A percentile compares a stretch with the other conserved stretches of the same genome.
phyloP scores from a whole-genome alignment of 2,888 invertebrate genomes.

The Monochamus alternatus region DNA sequence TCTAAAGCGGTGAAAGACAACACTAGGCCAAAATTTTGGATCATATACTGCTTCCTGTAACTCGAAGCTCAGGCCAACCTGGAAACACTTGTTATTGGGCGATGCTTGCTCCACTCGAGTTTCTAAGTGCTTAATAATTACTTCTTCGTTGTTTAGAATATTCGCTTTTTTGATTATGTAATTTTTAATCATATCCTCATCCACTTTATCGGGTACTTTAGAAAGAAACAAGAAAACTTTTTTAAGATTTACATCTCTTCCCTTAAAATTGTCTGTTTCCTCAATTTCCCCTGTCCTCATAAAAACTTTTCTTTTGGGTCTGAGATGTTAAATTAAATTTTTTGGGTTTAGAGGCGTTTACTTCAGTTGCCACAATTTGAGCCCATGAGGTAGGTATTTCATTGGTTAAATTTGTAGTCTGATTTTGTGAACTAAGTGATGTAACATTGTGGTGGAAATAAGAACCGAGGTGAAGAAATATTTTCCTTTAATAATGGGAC shows the following conservation, averaged over 20 bases:
- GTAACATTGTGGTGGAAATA: too few species aligned
- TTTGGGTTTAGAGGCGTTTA: too few species aligned
- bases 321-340: too few species aligned
- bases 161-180: neutral
- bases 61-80: neutral
- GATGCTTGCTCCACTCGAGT: neutral
- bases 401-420: too few species aligned
- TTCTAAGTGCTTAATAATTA: neutral
- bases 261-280: neutral
- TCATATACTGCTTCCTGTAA: neutral
- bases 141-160: neutral
- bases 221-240: neutral
- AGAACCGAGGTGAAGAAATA: too few species aligned
- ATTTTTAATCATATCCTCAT: neutral
- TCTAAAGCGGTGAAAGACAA: neutral
- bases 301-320: too few species aligned
- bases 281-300: too few species aligned
- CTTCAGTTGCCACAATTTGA: too few species aligned
- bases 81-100: neutral
- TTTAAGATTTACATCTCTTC: neutral
- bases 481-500: too few species aligned
- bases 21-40: slow-evolving; percentile 2
- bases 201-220: neutral
- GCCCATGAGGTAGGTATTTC: too few species aligned
- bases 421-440: too few species aligned